Percentiles rank a stretch among this genome's conserved stretches.
Evolutionary conservation across 2,113 vertebrate species (phyloP).

Genomic region (Ceyx cyanopectus): DNA sequence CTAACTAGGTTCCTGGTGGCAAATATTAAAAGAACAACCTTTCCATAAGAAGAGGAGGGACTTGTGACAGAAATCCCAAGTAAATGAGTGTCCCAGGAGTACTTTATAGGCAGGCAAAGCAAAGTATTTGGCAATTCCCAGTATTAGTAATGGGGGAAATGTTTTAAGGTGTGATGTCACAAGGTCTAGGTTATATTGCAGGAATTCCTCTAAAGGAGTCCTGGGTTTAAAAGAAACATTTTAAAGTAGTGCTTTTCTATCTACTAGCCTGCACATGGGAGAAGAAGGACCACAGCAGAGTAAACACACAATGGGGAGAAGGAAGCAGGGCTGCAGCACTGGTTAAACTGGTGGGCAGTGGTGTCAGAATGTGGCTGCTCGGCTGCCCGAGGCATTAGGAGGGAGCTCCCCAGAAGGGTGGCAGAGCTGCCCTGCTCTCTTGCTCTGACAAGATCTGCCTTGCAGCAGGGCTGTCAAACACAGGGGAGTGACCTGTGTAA

Average conservation of each 20-base stretch:
- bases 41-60: background rate
- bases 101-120: background rate
- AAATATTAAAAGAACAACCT: background rate
- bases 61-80: background rate
- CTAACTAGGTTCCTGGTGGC: background rate
- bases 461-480: background rate
- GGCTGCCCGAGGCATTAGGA: background rate
- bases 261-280: background rate
- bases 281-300: background rate
- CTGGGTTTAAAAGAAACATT: background rate
- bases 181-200: background rate
- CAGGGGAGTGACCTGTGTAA: background rate
- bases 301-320: background rate
- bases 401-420: background rate
- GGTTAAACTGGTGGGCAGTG: background rate
- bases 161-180: background rate
- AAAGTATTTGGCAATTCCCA: background rate
- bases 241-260: background rate
- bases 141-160: background rate
- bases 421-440: background rate
- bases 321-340: rapidly evolving
- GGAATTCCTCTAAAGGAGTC: background rate
- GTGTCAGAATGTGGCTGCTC: rapidly evolving
- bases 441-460: background rate
- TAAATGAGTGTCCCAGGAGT: background rate